These are phyloP conservation scores for Netelia fuscicornis DNA, from an alignment of 2,888 invertebrate genomes.

Conservation along the genomic window DNA sequence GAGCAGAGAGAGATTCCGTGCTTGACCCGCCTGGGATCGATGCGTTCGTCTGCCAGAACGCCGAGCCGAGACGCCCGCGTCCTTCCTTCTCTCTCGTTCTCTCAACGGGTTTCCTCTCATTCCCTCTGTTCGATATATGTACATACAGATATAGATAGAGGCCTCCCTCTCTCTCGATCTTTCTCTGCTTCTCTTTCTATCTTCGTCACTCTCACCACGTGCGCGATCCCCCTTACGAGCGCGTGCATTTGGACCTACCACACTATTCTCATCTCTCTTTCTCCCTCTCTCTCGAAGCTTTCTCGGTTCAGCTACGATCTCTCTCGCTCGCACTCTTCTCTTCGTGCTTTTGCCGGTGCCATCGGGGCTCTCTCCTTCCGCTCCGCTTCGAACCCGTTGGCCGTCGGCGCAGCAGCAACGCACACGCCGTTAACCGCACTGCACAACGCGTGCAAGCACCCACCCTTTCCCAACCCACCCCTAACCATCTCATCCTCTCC, in stretches of 20 bases:
- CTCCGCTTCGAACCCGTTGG: slow-evolving; percentile 80
- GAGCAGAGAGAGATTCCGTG: slow-evolving; percentile 82
- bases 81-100: slow-evolving; percentile 77
- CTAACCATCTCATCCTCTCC: slow-evolving; percentile 60
- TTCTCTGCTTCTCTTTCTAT: slow-evolving; percentile 48
- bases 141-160: slow-evolving; percentile 2
- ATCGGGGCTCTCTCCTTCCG: slow-evolving; percentile 73
- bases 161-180: slow-evolving; percentile 33
- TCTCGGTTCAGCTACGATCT: slow-evolving; percentile 61
- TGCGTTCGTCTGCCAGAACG: slow-evolving; percentile 85
- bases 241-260: slow-evolving; percentile 63
- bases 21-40: slow-evolving; percentile 85
- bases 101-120: slow-evolving; percentile 43
- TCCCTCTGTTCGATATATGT: slow-evolving; percentile 37
- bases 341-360: slow-evolving; percentile 69
- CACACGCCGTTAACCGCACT: slow-evolving; percentile 83
- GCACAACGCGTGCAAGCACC: slow-evolving; percentile 82
- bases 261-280: slow-evolving; percentile 67
- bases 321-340: slow-evolving; percentile 67
- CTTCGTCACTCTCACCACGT: slow-evolving; percentile 54
- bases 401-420: slow-evolving; percentile 83
- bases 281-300: slow-evolving; percentile 70
- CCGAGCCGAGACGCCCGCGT: slow-evolving; percentile 83
- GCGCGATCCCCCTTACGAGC: slow-evolving; percentile 61
- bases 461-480: slow-evolving; percentile 67